These are phyloP conservation scores for Lanius ludovicianus DNA, from an alignment of 2,113 vertebrate species.

Conservation along the genomic window DNA sequence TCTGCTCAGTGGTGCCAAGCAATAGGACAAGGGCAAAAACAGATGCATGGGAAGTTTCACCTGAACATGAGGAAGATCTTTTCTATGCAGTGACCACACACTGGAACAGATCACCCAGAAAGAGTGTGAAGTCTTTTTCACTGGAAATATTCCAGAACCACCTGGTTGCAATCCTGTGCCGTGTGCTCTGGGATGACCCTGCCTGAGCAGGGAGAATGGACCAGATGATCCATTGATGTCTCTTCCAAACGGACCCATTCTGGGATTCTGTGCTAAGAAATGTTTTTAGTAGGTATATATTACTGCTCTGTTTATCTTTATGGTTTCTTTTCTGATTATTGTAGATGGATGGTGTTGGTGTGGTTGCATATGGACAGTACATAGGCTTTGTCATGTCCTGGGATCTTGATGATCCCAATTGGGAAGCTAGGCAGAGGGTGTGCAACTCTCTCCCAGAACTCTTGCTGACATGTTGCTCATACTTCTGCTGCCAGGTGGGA, in stretches of 20 bases:
- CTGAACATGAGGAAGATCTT: not conserved
- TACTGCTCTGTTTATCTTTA: not conserved
- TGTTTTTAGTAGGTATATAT: not conserved
- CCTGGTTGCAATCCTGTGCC: not conserved
- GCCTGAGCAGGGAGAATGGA: not conserved
- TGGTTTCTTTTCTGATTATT: not conserved
- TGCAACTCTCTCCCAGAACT: not conserved
- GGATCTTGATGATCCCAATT: accelerated
- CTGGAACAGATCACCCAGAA: not conserved
- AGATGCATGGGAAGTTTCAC: too few relatives aligned
- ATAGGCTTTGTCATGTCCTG: not conserved
- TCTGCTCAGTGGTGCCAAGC: not conserved
- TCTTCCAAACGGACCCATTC: not conserved
- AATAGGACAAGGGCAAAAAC: not conserved
- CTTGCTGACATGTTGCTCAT: not conserved
- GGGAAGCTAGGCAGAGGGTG: not conserved
- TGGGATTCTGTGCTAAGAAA: not conserved
- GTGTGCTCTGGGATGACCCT: not conserved
- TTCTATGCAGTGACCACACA: accelerated
- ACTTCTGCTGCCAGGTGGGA: not conserved
- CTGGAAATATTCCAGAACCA: not conserved
- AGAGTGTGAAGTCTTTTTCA: not conserved
- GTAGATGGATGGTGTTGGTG: not conserved
- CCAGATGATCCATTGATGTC: not conserved
- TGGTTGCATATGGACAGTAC: not conserved